A percentile compares a stretch with the other conserved stretches of the same genome.
Evolutionary conservation across 1,140 invertebrate genomes (phyloP).

Genomic region (Neodiprion lecontei): DNA sequence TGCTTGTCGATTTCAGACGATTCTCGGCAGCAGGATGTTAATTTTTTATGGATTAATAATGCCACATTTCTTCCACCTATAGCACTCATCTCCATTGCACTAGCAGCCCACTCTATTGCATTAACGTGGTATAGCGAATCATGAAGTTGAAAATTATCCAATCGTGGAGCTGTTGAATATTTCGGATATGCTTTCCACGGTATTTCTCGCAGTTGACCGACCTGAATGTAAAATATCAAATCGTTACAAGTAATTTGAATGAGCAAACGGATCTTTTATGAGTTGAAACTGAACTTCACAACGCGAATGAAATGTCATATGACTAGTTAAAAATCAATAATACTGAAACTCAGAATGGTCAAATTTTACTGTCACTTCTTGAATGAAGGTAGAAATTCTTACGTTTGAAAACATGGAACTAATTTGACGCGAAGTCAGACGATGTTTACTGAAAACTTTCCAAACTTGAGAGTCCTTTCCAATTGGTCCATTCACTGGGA

Average conservation of each 20-base stretch:
- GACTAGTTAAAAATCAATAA: slow-evolving; percentile 18
- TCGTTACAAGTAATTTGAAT: slow-evolving; percentile 34
- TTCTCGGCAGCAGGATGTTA: slow-evolving; percentile 10
- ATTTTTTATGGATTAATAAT: slow-evolving; percentile 60
- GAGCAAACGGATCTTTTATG: slow-evolving; percentile 28
- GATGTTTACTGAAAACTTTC: slow-evolving; percentile 68
- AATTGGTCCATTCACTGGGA: slow-evolving; percentile 49
- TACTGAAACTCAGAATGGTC: neutral
- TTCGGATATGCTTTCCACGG: slow-evolving; percentile 72
- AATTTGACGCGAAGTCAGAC: slow-evolving; percentile 57
- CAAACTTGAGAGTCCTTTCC: slow-evolving; percentile 53
- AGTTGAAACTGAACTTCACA: no score
- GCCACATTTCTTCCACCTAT: slow-evolving; percentile 73
- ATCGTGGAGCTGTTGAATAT: slow-evolving; percentile 56
- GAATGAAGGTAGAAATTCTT: slow-evolving; percentile 29
- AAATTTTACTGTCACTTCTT: neutral
- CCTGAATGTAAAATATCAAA: slow-evolving; percentile 32
- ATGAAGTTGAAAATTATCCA: slow-evolving; percentile 65
- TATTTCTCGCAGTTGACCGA: slow-evolving; percentile 39
- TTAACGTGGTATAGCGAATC: slow-evolving; percentile 70
- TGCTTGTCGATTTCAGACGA: neutral
- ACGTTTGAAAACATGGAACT: slow-evolving; percentile 62
- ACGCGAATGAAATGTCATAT: no score
- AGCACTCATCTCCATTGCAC: slow-evolving; percentile 77
- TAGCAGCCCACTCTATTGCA: slow-evolving; percentile 73